Conservation (phyloP, 2,797 vertebrate genomes). For the Rousettus madagascariensis region DNA sequence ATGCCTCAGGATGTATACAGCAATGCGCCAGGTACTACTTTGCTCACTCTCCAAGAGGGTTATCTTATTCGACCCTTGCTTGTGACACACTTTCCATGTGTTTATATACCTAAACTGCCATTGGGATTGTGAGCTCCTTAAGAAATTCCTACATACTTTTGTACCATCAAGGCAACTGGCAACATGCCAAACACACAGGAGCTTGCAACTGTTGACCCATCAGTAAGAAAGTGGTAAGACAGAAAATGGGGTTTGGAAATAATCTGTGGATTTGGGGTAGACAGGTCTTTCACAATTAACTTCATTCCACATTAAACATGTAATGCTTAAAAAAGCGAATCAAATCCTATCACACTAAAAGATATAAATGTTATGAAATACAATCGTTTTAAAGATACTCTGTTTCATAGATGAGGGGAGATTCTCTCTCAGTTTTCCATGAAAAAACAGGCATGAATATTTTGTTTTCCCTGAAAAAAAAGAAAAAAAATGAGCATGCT, state of each 20-base stretch:
- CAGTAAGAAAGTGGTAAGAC: neutral
- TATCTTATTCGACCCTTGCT: neutral
- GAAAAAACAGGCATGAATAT: neutral
- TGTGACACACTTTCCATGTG: neutral
- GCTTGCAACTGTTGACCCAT: neutral
- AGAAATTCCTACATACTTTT: neutral
- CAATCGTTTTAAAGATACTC: neutral
- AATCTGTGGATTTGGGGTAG: neutral
- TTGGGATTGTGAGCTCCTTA: neutral
- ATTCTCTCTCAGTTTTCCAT: neutral
- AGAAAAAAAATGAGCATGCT: neutral
- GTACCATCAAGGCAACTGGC: neutral
- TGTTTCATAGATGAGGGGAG: neutral
- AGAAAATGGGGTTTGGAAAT: neutral
- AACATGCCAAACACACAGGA: neutral
- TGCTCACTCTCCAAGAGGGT: neutral
- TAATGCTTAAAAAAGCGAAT: conserved; percentile 12
- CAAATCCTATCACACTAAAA: neutral
- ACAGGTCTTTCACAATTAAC: conserved; percentile 11
- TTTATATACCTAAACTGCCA: neutral
- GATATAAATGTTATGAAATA: neutral
- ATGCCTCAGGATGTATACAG: fast-evolving
- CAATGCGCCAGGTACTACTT: neutral
- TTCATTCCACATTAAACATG: neutral
- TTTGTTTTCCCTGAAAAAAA: neutral